phyloP scores from a whole-genome alignment of 2,113 vertebrate species.

The Nyctereutes procyonoides region DNA sequence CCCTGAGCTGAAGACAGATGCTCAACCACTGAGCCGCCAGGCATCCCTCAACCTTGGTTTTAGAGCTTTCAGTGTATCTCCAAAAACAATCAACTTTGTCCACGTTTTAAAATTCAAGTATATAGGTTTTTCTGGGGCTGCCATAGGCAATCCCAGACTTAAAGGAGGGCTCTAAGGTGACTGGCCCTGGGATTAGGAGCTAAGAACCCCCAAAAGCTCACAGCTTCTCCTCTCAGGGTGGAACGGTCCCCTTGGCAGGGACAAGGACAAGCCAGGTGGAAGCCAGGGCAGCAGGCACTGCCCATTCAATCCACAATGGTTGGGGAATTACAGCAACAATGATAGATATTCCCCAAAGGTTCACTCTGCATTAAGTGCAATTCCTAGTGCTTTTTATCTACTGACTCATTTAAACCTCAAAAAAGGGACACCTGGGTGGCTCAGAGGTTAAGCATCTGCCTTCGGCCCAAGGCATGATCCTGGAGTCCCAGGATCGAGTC shows the following conservation, averaged over 20 bases:
- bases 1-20: no score
- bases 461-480: no score
- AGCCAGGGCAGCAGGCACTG: neutral
- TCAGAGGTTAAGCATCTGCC: no score
- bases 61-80: neutral
- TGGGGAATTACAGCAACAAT: neutral
- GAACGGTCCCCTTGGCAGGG: neutral
- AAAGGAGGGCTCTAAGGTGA: neutral
- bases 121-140: neutral
- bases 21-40: no score
- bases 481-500: no score
- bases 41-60: neutral
- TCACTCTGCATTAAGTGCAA: neutral
- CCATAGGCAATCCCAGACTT: neutral
- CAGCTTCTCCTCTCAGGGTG: neutral
- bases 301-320: neutral
- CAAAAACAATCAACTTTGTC: slow-evolving; percentile 25
- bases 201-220: neutral
- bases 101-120: neutral
- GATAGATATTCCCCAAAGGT: neutral
- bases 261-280: neutral
- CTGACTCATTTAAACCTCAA: neutral
- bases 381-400: neutral
- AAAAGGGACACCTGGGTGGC: neutral
- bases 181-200: neutral